Percentiles rank a stretch among this genome's conserved stretches.
Evolutionary conservation across 2,797 vertebrate species (phyloP).

Genomic region (Falco cherrug): DNA sequence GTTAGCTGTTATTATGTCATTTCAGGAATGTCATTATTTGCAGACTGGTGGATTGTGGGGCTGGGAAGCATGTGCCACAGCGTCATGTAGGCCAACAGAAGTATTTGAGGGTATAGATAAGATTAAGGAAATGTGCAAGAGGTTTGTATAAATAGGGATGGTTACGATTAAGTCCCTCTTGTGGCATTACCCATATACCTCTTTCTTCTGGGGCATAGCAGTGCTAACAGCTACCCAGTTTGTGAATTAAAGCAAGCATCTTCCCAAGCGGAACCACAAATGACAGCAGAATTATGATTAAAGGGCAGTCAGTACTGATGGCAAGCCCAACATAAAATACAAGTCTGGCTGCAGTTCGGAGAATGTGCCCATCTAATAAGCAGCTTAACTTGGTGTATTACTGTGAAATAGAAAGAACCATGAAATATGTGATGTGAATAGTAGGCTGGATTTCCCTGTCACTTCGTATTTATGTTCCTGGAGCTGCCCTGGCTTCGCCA

Average conservation of each 20-base stretch:
- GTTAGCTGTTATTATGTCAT: neutral
- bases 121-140: neutral
- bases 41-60: neutral
- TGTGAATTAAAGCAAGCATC: neutral
- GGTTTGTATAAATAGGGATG: neutral
- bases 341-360: conserved; percentile 5
- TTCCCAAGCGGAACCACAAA: neutral
- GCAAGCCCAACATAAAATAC: neutral
- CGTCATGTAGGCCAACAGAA: neutral
- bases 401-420: conserved; percentile 38
- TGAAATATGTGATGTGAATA: conserved; percentile 42
- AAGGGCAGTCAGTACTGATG: neutral
- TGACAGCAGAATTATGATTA: conserved; percentile 46
- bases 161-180: neutral
- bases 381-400: conserved; percentile 27
- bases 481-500: neutral
- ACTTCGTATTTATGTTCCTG: neutral
- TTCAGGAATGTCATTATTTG: neutral
- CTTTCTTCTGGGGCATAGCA: neutral
- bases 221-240: neutral
- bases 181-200: neutral
- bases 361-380: conserved; percentile 47
- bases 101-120: neutral
- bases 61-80: neutral
- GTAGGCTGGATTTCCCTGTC: conserved; percentile 31